These are phyloP conservation scores for Antennarius striatus DNA, from an alignment of 2,113 vertebrate genomes.

Conservation along the genomic window DNA sequence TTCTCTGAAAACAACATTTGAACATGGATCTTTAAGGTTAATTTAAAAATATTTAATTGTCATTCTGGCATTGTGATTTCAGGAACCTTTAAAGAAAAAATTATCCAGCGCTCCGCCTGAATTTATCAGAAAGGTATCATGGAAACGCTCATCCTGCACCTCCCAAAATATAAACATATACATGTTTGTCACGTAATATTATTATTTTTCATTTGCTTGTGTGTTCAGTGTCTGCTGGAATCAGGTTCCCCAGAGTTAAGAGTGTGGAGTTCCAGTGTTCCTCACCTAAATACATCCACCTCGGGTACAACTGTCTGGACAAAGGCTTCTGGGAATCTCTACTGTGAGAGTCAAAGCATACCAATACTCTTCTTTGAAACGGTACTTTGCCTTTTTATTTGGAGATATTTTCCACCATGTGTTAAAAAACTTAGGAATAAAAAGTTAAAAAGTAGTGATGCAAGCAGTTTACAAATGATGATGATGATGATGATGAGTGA, in stretches of 20 bases:
- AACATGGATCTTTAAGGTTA: too few species aligned
- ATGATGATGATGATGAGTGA: too few species aligned
- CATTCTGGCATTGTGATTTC: conserved; percentile 28
- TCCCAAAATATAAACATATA: not conserved
- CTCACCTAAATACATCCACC: conserved; percentile 71
- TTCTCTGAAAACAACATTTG: too few species aligned
- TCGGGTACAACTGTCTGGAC: conserved; percentile 65
- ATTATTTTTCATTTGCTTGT: conserved; percentile 1
- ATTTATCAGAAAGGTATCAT: conserved; percentile 68
- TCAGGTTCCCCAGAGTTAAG: conserved; percentile 66
- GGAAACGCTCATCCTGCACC: not conserved
- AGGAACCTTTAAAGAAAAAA: conserved; percentile 71
- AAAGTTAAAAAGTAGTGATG: too few species aligned
- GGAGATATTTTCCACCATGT: too few species aligned
- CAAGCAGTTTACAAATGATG: too few species aligned
- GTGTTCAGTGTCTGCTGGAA: conserved; percentile 63
- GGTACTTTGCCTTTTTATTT: conserved; percentile 45
- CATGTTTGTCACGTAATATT: not conserved
- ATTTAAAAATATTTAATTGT: too few species aligned
- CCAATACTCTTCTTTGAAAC: conserved; percentile 76
- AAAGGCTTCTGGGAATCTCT: conserved; percentile 67
- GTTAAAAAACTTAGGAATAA: too few species aligned
- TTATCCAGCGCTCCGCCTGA: conserved; percentile 51
- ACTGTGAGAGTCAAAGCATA: not conserved
- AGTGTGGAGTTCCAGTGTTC: conserved; percentile 76